Conservation (phyloP, 2,888 invertebrate species). For the Pseudococcus viburni region DNA sequence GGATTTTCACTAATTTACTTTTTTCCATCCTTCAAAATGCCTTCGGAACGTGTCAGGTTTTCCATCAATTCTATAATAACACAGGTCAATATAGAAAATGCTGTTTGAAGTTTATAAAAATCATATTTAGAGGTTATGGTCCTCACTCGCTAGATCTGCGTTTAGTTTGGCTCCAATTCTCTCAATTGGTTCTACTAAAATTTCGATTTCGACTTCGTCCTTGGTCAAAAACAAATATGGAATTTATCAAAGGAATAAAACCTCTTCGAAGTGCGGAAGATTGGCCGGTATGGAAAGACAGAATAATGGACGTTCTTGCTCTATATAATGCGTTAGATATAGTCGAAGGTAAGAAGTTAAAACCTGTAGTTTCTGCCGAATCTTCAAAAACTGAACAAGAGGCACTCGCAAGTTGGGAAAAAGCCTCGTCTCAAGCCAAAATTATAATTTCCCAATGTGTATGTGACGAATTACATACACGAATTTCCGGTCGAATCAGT, state of each 20-base stretch:
- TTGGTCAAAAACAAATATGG: constrained; percentile 52
- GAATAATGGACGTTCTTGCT: constrained; percentile 52
- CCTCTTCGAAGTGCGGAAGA: constrained; percentile 61
- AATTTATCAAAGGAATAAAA: constrained; percentile 64
- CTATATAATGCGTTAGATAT: constrained; percentile 60
- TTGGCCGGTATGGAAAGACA: constrained; percentile 64
- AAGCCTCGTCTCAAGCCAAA: constrained; percentile 66
- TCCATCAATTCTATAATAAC: no score
- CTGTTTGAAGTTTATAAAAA: no score
- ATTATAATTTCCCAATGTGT: constrained; percentile 67
- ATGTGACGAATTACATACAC: constrained; percentile 55
- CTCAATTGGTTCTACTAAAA: no score
- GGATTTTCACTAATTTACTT: no score
- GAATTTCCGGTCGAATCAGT: constrained; percentile 44
- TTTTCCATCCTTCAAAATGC: no score
- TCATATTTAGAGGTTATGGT: no score
- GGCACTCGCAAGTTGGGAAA: constrained; percentile 51
- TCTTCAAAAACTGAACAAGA: constrained; percentile 54
- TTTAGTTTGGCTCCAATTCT: no score
- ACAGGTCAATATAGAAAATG: no score
- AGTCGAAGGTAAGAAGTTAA: constrained; percentile 43
- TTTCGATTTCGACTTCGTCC: no score
- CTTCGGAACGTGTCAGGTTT: no score
- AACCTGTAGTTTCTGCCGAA: neutral
- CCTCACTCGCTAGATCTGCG: no score